These are phyloP conservation scores for Norana najaformis DNA, from an alignment of 2,888 invertebrate species.

Conservation along the genomic window DNA sequence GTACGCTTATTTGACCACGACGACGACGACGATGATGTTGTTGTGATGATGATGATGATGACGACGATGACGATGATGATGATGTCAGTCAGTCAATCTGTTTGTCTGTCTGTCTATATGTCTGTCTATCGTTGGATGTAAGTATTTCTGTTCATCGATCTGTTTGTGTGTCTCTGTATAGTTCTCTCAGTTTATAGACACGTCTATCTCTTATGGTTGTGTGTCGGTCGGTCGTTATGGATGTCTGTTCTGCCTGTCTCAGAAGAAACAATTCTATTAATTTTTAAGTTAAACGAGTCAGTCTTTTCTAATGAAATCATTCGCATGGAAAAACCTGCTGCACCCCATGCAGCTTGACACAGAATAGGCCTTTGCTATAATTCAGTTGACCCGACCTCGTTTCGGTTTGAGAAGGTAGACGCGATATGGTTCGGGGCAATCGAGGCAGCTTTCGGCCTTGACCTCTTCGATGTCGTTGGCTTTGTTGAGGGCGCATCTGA, in stretches of 20 bases:
- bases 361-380: not conserved
- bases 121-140: not conserved
- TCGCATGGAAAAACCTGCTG: too few relatives aligned
- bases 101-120: not conserved
- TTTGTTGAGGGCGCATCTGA: constrained; percentile 59
- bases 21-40: not conserved
- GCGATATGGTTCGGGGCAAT: constrained; percentile 38
- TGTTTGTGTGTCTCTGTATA: not conserved
- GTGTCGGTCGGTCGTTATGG: too few relatives aligned
- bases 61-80: not conserved
- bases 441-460: constrained; percentile 44
- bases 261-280: too few relatives aligned
- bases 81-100: not conserved
- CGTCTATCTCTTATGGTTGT: too few relatives aligned
- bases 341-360: too few relatives aligned
- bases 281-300: too few relatives aligned
- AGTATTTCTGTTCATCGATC: not conserved
- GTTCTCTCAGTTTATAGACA: not conserved
- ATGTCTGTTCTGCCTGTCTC: too few relatives aligned
- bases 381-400: not conserved
- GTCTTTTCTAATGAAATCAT: too few relatives aligned
- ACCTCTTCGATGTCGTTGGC: constrained; percentile 56
- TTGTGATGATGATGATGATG: not conserved
- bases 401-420: constrained; percentile 39
- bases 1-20: too few relatives aligned